Evolutionary conservation across 2,888 invertebrate species (phyloP).

Genomic region (Trissonchulus latispiculum): DNA sequence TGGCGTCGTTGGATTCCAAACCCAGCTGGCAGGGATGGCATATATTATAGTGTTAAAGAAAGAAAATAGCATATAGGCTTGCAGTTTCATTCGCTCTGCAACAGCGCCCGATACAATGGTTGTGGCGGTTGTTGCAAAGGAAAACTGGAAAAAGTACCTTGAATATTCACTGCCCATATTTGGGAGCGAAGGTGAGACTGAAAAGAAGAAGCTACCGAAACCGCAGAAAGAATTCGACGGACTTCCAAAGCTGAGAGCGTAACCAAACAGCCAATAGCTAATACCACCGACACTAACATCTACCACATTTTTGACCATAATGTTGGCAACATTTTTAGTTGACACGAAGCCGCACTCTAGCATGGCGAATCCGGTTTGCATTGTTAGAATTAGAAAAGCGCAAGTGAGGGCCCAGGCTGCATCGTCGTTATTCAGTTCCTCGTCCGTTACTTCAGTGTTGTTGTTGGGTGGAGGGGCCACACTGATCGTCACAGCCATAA

Average conservation of each 20-base stretch:
- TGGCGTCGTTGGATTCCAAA: constrained; percentile 51
- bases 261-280: constrained; percentile 86
- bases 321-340: constrained; percentile 75
- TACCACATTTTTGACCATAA: constrained; percentile 89
- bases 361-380: constrained; percentile 69
- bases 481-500: no score
- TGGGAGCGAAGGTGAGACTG: constrained; percentile 53
- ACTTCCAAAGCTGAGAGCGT: constrained; percentile 72
- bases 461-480: no score
- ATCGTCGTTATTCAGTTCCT: constrained; percentile 25
- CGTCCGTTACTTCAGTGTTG: no score
- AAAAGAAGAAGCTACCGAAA: constrained; percentile 69
- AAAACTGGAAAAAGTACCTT: constrained; percentile 72
- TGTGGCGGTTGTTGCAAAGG: constrained; percentile 78
- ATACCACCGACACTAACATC: constrained; percentile 77
- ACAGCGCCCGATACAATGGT: constrained; percentile 87
- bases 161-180: constrained; percentile 72
- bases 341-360: constrained; percentile 77
- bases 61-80: constrained; percentile 42
- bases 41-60: constrained; percentile 75
- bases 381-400: constrained; percentile 45
- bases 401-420: constrained; percentile 28
- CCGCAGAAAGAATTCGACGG: constrained; percentile 64
- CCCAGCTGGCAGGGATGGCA: constrained; percentile 65
- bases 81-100: constrained; percentile 58